Evolutionary conservation across 2,797 vertebrate species (phyloP), one percentile per base, ranked within the genome.

Genomic region (Ispidina lecontei): DNA sequence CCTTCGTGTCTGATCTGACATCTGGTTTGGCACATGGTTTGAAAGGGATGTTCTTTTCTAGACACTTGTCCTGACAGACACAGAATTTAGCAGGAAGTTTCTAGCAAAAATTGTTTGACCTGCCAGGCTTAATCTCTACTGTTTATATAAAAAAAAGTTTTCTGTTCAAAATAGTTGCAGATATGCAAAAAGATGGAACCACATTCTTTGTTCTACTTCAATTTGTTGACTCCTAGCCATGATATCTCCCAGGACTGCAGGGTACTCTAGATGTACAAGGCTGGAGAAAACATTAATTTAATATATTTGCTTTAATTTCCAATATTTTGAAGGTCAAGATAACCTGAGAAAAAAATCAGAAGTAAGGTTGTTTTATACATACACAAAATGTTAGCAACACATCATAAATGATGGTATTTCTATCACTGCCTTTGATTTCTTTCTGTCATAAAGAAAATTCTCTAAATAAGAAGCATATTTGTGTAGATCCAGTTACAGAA

Each of bases 271-370:
- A 47, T 19, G 4, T 11, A 28, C 11, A 55, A 70, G 16, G 2
- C 3, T 75, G 33, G 31, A 58, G 18, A 41, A 72, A 49, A 44
- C 3, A 35, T 18, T 64, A 84, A 35, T 1, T 0, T 0, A 81
- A 49, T 62, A n/a, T 25, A 9, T 71, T 77, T 41, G n/a, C 9
- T 65, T 74, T 46, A 4, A 28, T 70, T 63, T 76, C 25, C 17
- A 13, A 10, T 17, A 47, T 72, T 9, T 70, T 67, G 43, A 80
- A 56, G 5, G 72, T 20, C n/a, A 93, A 88, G 54, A 70, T 29
- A 67, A 70, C 10, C 8, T 60, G 23, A 70, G 2, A 55, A 72
- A 69, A 72, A 69, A 33, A 7, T 54, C 2, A 22, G 59, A 67
- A 17, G 9, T 37, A 20, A 1, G 0, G 10, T 14, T 68, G 20